Evolutionary conservation across 2,888 invertebrate species (phyloP).

Genomic region (Cheilosia soror): DNA sequence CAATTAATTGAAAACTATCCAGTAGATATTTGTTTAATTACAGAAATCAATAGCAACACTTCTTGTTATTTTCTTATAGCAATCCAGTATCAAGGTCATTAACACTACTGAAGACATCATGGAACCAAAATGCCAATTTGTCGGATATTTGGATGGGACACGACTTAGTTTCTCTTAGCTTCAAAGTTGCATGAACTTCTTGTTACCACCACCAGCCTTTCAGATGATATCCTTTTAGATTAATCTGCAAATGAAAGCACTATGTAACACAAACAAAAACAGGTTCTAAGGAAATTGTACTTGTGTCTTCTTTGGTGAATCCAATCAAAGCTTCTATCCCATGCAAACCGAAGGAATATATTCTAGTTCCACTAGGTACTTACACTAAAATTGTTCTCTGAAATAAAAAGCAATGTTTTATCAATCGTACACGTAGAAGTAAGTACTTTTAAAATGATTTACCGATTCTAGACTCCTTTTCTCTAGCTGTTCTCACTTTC

Average conservation of each 20-base stretch:
- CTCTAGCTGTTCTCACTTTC: not conserved
- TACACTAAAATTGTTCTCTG: no score
- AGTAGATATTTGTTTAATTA: not conserved
- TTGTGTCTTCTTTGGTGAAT: conserved; percentile 11
- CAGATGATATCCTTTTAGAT: not conserved
- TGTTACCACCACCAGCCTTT: not conserved
- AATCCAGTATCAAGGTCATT: not conserved
- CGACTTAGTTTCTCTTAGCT: not conserved
- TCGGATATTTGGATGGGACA: not conserved
- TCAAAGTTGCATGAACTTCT: not conserved
- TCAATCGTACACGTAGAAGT: no score
- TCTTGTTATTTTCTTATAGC: conserved; percentile 6
- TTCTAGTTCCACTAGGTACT: no score
- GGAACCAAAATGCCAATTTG: not conserved
- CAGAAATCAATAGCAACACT: not conserved
- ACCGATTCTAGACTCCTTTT: conserved; percentile 1
- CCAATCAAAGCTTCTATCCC: conserved; percentile 25
- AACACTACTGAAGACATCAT: not conserved
- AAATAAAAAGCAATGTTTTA: no score
- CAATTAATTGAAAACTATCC: conserved; percentile 77
- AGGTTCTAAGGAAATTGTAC: not conserved
- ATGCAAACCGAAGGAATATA: not conserved
- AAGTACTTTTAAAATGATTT: no score
- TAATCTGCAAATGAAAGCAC: not conserved
- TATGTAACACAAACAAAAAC: not conserved